phyloP scores from a whole-genome alignment of 2,888 invertebrate genomes.

The Protula sp. region DNA sequence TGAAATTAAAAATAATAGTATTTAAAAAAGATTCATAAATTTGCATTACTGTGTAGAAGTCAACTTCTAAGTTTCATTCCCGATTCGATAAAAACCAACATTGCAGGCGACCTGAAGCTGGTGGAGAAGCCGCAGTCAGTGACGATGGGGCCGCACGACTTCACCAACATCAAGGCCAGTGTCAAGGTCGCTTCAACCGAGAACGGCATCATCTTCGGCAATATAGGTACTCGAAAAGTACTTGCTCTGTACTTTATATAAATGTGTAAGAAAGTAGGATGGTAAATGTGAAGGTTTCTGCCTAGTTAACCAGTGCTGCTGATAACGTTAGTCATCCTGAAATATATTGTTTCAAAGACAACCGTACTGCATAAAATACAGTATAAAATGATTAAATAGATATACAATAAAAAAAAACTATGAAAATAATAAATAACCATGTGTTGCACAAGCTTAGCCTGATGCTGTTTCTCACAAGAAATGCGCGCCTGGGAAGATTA shows the following conservation, averaged over 20 bases:
- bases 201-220: conserved; percentile 99
- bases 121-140: conserved; percentile 96
- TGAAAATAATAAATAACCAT: too few species aligned
- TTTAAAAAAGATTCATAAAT: neutral
- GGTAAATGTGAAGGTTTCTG: neutral
- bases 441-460: too few species aligned
- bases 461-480: too few species aligned
- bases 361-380: too few species aligned
- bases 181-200: conserved; percentile 97
- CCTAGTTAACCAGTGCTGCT: neutral
- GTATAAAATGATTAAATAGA: too few species aligned
- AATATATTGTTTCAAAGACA: too few species aligned
- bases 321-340: too few species aligned
- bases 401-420: too few species aligned
- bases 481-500: too few species aligned
- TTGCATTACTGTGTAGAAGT: conserved; percentile 3
- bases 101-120: conserved; percentile 81
- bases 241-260: neutral
- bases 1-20: neutral
- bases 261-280: neutral
- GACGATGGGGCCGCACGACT: conserved; percentile 93
- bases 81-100: too few species aligned
- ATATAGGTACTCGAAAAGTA: conserved; percentile 74
- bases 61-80: too few species aligned
- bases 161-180: conserved; percentile 95